Conservation (phyloP, 2,888 invertebrate species). For the Tetrapedia diversipes region DNA sequence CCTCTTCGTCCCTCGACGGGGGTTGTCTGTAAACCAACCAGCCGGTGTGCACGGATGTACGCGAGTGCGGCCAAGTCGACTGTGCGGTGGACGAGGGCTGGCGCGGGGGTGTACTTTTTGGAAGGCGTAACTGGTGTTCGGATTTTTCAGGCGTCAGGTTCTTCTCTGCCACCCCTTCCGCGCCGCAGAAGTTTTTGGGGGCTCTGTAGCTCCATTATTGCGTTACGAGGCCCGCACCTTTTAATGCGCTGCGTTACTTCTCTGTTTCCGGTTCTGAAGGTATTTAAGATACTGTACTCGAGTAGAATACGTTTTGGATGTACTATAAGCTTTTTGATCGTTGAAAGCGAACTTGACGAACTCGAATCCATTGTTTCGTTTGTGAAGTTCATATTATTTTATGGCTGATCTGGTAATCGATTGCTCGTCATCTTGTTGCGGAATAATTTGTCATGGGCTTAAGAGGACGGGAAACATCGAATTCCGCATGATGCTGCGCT, state of each 20-base stretch:
- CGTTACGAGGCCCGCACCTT: not conserved
- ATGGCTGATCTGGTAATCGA: slow-evolving; percentile 13
- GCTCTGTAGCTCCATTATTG: slow-evolving; percentile 10
- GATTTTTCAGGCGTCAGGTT: slow-evolving; percentile 42
- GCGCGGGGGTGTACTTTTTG: slow-evolving; percentile 33
- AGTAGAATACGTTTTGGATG: no score
- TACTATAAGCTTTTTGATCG: no score
- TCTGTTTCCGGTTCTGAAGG: not conserved
- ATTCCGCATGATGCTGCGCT: slow-evolving; percentile 69
- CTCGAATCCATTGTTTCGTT: no score
- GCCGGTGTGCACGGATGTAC: slow-evolving; percentile 6
- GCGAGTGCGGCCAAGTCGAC: slow-evolving; percentile 11
- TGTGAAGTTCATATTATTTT: not conserved
- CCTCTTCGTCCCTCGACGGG: not conserved
- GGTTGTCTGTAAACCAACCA: slow-evolving; percentile 46
- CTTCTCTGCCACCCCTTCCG: slow-evolving; percentile 9
- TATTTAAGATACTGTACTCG: not conserved
- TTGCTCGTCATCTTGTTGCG: slow-evolving; percentile 31
- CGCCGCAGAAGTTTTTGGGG: slow-evolving; percentile 15
- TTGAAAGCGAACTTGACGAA: no score
- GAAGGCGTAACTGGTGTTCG: slow-evolving; percentile 49
- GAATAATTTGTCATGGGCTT: slow-evolving; percentile 56
- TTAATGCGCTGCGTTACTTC: not conserved
- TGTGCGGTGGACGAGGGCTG: slow-evolving; percentile 2
- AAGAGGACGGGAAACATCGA: slow-evolving; percentile 34